Percentiles rank a stretch among this genome's conserved stretches.
Conservation (phyloP, 2,113 vertebrate genomes). For the Castor canadensis region DNA sequence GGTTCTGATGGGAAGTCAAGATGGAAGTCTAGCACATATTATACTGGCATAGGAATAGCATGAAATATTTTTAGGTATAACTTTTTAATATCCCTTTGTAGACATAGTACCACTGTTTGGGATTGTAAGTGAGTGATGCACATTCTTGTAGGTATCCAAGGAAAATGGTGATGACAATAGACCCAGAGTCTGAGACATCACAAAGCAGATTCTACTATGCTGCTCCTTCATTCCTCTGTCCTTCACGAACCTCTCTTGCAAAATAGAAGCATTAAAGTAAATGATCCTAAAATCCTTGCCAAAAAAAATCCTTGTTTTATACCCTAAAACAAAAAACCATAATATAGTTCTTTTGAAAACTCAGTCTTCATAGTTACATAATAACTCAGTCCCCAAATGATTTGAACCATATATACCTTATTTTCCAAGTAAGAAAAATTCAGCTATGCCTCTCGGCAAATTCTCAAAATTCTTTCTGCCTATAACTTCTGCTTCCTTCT, state of each 20-base stretch:
- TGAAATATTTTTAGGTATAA: neutral
- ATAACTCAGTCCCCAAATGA: neutral
- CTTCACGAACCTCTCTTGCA: neutral
- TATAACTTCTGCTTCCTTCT: neutral
- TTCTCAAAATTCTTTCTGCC: neutral
- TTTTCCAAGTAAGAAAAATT: neutral
- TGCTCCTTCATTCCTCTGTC: neutral
- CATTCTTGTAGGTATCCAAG: neutral
- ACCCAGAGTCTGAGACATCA: neutral
- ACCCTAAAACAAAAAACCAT: too few relatives aligned
- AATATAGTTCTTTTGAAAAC: neutral
- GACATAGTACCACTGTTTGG: neutral
- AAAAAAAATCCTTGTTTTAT: neutral
- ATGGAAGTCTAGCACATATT: neutral
- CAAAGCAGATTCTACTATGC: fast-evolving
- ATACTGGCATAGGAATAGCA: neutral
- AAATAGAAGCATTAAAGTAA: neutral
- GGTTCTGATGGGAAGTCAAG: neutral
- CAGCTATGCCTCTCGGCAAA: neutral
- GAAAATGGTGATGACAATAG: neutral
- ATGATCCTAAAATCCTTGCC: neutral
- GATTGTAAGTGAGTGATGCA: neutral
- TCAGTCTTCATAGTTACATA: neutral
- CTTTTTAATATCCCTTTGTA: neutral
- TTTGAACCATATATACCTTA: neutral